phyloP scores from a whole-genome alignment of 2,797 vertebrate species.

The Psittacula echo region DNA sequence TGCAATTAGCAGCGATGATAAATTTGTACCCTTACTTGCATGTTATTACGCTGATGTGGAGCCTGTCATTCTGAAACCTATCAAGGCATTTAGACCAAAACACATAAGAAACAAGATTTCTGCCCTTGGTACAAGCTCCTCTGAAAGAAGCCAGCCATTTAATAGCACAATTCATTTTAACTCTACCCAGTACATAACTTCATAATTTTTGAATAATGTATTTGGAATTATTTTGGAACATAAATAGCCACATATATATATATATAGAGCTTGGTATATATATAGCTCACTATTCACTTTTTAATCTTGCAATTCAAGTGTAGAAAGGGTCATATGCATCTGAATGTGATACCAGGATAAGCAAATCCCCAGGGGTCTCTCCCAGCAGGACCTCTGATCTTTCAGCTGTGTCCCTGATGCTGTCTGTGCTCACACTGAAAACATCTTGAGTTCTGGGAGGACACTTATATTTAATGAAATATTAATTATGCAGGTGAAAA shows the following conservation, averaged over 20 bases:
- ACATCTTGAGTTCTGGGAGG: neutral
- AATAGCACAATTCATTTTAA: neutral
- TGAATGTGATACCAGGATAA: neutral
- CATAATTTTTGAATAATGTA: neutral
- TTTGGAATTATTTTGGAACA: neutral
- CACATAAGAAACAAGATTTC: neutral
- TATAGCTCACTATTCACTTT: neutral
- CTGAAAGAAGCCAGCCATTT: slow-evolving; percentile 14
- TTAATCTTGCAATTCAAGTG: neutral
- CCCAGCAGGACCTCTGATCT: slow-evolving; percentile 16
- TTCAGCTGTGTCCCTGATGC: neutral
- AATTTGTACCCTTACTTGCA: slow-evolving; percentile 14
- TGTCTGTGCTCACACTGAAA: neutral
- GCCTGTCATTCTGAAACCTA: slow-evolving; percentile 37
- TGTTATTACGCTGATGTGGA: slow-evolving; percentile 24
- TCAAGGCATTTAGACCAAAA: slow-evolving; percentile 17
- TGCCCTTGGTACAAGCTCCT: neutral
- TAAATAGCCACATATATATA: neutral
- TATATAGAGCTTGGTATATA: too few relatives aligned
- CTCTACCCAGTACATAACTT: neutral
- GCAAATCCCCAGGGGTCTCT: neutral
- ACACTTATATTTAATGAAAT: neutral
- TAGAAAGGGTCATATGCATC: neutral
- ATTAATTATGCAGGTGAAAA: neutral
- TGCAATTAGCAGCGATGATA: slow-evolving; percentile 42